A percentile compares a stretch with the other conserved stretches of the same genome.
phyloP scores from a whole-genome alignment of 1,140 invertebrate species.

The Ridgeia piscesae region DNA sequence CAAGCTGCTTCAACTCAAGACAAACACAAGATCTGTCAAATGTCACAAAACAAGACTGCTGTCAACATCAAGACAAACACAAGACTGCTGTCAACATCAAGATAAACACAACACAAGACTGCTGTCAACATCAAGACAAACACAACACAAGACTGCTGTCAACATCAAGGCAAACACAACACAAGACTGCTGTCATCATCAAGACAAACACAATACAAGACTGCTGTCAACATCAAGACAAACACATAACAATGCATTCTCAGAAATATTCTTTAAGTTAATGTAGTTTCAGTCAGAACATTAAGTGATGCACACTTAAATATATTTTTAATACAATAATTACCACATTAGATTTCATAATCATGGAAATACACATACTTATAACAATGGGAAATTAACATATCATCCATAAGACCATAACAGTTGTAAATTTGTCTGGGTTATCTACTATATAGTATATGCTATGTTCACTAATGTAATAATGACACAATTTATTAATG shows the following conservation, averaged over 20 bases:
- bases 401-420: no score
- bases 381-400: no score
- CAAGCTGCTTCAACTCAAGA: constrained; percentile 65
- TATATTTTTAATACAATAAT: neutral
- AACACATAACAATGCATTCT: neutral
- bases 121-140: constrained; percentile 32
- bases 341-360: neutral
- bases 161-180: no score
- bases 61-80: constrained; percentile 28
- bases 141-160: no score
- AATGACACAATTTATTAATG: no score
- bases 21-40: neutral
- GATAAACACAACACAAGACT: constrained; percentile 20
- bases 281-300: neutral
- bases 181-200: no score
- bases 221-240: no score
- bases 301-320: neutral
- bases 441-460: no score
- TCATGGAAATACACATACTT: no score
- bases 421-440: no score
- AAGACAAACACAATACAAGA: neutral
- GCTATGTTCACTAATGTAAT: no score
- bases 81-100: no score
- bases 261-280: neutral
- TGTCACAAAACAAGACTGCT: constrained; percentile 28